phyloP scores from a whole-genome alignment of 2,888 invertebrate genomes.

The Dolomedes plantarius region DNA sequence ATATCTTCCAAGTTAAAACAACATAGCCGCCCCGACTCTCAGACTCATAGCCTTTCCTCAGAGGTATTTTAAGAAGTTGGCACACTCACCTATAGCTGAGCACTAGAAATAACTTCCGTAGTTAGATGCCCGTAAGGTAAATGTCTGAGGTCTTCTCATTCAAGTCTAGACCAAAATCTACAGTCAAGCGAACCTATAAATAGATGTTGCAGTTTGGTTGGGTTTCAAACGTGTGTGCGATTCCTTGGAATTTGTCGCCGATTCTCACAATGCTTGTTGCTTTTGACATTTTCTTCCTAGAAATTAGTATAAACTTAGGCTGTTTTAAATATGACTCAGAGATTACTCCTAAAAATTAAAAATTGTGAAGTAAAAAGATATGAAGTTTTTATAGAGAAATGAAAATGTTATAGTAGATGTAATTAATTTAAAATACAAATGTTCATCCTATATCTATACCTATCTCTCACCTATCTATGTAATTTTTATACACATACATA shows the following conservation, averaged over 20 bases:
- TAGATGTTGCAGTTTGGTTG: neutral
- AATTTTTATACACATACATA: too few relatives aligned
- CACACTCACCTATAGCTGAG: slow-evolving; percentile 18
- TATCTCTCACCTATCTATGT: too few relatives aligned
- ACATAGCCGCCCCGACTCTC: neutral
- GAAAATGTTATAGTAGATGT: too few relatives aligned
- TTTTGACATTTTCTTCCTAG: too few relatives aligned
- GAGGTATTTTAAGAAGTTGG: slow-evolving; percentile 55
- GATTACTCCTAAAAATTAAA: too few relatives aligned
- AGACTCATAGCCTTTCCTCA: neutral
- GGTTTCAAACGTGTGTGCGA: neutral
- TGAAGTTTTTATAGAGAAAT: too few relatives aligned
- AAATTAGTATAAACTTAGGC: too few relatives aligned
- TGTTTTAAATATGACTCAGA: too few relatives aligned
- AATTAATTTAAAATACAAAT: too few relatives aligned
- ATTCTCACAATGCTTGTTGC: neutral
- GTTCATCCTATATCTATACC: too few relatives aligned
- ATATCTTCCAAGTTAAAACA: neutral
- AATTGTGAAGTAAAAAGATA: too few relatives aligned
- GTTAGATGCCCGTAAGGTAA: slow-evolving; percentile 46
- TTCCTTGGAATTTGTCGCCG: neutral
- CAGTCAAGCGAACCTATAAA: neutral
- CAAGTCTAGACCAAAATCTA: slow-evolving; percentile 54
- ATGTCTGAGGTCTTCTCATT: slow-evolving; percentile 57
- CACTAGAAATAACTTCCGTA: slow-evolving; percentile 52